Evolutionary conservation across 2,888 invertebrate species (phyloP).

Genomic region (Acanthoscelides obtectus): DNA sequence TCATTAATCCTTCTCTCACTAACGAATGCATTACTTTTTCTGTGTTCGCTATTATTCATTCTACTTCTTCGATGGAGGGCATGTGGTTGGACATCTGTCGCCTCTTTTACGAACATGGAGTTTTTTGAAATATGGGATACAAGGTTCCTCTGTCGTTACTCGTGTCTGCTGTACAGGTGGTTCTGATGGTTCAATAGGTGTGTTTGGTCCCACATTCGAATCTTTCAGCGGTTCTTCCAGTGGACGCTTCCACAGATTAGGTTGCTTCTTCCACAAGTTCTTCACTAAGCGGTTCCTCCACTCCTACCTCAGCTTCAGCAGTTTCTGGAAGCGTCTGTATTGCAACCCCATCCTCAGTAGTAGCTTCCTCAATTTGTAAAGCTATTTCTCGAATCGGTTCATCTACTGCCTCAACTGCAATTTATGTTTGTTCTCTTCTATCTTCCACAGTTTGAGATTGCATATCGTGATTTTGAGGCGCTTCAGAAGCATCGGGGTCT

Average conservation of each 20-base stretch:
- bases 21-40: not conserved
- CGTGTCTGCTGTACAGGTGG: not conserved
- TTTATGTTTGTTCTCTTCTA: not conserved
- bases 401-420: not conserved
- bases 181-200: not conserved
- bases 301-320: not conserved
- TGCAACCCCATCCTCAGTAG: not conserved
- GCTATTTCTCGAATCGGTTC: not conserved
- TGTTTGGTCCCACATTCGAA: too few relatives aligned
- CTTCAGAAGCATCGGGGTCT: not conserved
- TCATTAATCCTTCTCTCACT: not conserved
- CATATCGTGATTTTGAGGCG: not conserved
- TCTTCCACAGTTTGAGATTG: not conserved
- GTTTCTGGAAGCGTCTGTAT: not conserved
- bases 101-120: not conserved
- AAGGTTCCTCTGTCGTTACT: not conserved
- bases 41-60: not conserved
- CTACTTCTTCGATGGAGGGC: not conserved
- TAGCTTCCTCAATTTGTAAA: not conserved
- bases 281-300: not conserved
- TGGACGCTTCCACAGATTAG: not conserved
- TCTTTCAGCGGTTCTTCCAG: not conserved
- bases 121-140: not conserved
- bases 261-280: not conserved
- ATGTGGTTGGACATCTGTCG: not conserved